Evolutionary conservation across 2,797 vertebrate genomes (phyloP).

Genomic region (Crenichthys baileyi): DNA sequence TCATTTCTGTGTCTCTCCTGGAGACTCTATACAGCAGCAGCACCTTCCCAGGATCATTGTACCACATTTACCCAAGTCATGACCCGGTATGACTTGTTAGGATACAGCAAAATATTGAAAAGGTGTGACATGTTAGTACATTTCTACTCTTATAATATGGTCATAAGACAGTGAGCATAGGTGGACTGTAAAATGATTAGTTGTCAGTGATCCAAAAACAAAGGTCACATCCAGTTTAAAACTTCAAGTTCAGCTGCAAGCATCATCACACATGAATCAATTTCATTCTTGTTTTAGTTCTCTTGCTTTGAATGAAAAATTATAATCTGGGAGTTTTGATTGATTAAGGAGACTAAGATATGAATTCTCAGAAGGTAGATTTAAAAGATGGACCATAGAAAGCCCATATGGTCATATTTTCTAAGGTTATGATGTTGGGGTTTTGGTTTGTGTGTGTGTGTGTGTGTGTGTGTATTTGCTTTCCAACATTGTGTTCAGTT

Average conservation of each 20-base stretch:
- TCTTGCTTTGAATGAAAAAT: constrained; percentile 28
- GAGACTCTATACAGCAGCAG: too few species aligned
- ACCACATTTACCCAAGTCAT: too few species aligned
- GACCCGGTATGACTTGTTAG: too few species aligned
- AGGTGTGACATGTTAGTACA: background rate
- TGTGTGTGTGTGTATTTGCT: too few species aligned
- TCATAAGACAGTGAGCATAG: background rate
- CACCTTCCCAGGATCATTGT: too few species aligned
- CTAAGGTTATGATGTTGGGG: too few species aligned
- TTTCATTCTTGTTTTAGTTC: constrained; percentile 16
- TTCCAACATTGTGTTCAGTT: too few species aligned
- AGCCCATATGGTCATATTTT: constrained; percentile 51
- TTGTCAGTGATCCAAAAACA: background rate
- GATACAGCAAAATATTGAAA: too few species aligned
- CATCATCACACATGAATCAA: constrained; percentile 12
- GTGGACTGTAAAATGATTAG: background rate
- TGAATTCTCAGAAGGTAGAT: background rate
- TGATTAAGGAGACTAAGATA: constrained; percentile 15
- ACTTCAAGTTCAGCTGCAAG: constrained; percentile 12
- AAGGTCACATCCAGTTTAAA: constrained; percentile 2
- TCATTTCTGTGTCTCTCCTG: background rate
- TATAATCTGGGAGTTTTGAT: constrained; percentile 28
- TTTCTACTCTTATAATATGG: too few species aligned
- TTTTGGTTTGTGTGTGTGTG: too few species aligned
- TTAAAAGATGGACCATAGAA: constrained; percentile 32